Evolutionary conservation across 2,113 vertebrate genomes (phyloP), one percentile per base, ranked within the genome.

Genomic region (Tauraco erythrolophus): DNA sequence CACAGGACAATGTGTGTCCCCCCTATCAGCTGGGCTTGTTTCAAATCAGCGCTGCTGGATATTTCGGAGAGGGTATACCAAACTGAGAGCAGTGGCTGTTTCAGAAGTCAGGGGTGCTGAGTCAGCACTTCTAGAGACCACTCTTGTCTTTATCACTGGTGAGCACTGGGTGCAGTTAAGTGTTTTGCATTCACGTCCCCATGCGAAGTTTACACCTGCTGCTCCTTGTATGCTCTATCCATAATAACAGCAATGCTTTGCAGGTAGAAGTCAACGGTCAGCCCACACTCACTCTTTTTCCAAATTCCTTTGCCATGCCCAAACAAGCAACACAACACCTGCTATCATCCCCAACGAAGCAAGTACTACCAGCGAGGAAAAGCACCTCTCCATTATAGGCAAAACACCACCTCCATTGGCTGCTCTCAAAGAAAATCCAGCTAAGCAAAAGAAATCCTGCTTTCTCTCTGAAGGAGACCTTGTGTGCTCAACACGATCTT

Each of bases 61-160:
- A 39, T 92, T 89, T 94, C 70, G 91, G 95, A 96, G 56, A 80
- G 89, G 57, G 65, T 41, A 85, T 78, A 88, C 82, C 88, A 68
- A 56, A 76, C n/a, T 11, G 72, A 46, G 77, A 94, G 79, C 41
- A 78, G 92, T 41, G 68, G 87, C 87, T 92, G 71, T 95, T 97
- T 92, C 90, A 96, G 84, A 96, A 96, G 92, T 56, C 66, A 57
- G 50, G 30, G 81, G 80, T 68, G 81, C 85, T 70, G 65, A 84
- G 95, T 91, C 96, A 97, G 96, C 86, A 93, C 91, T 78, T 94
- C 80, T 76, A 85, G 94, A 91, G 89, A 92, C 53, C 82, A 33
- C 43, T 51, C 9, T 21, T 37, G 18, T 12, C 48, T 62, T 70
- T 39, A 45, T 39, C 72, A 17, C 7, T 21, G 23, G 27, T 61